Evolutionary conservation across 1,140 invertebrate species (phyloP).

Genomic region (Formica exsecta): DNA sequence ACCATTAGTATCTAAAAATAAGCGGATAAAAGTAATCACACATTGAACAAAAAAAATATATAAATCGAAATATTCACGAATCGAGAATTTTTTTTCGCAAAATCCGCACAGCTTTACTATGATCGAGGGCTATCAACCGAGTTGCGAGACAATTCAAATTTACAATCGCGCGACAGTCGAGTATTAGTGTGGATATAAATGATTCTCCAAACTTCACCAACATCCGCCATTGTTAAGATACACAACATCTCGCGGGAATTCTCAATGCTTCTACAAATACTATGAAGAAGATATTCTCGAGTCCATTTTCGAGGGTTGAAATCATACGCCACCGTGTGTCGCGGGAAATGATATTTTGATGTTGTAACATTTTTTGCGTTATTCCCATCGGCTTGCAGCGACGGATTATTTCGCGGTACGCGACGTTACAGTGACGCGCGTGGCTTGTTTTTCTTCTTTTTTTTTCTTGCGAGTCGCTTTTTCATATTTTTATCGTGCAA

Average conservation of each 20-base stretch:
- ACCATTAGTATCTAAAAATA: not conserved
- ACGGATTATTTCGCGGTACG: constrained; percentile 17
- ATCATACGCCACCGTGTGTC: not conserved
- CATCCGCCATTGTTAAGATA: constrained; percentile 35
- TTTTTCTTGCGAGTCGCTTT: not conserved
- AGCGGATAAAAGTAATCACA: not conserved
- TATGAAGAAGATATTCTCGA: constrained; percentile 20
- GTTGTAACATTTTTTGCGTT: constrained; percentile 7
- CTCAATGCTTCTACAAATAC: constrained; percentile 41
- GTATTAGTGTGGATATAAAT: constrained; percentile 44
- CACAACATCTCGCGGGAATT: constrained; percentile 15
- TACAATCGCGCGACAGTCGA: constrained; percentile 23
- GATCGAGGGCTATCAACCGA: constrained; percentile 17
- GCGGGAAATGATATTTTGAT: constrained; percentile 45
- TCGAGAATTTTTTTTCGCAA: constrained; percentile 21
- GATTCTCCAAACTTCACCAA: constrained; percentile 36
- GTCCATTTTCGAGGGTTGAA: constrained; percentile 31
- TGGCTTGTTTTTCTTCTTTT: not conserved
- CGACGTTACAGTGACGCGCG: not conserved
- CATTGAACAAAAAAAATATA: constrained; percentile 12
- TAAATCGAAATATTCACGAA: constrained; percentile 13
- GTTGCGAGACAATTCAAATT: constrained; percentile 43
- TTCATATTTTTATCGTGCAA: constrained; percentile 37
- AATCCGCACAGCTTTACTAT: not conserved
- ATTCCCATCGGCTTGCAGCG: constrained; percentile 2